Percentiles rank a stretch among this genome's conserved stretches.
Evolutionary conservation across 2,888 invertebrate genomes (phyloP).

Genomic region (Taphrorychus bicolor): DNA sequence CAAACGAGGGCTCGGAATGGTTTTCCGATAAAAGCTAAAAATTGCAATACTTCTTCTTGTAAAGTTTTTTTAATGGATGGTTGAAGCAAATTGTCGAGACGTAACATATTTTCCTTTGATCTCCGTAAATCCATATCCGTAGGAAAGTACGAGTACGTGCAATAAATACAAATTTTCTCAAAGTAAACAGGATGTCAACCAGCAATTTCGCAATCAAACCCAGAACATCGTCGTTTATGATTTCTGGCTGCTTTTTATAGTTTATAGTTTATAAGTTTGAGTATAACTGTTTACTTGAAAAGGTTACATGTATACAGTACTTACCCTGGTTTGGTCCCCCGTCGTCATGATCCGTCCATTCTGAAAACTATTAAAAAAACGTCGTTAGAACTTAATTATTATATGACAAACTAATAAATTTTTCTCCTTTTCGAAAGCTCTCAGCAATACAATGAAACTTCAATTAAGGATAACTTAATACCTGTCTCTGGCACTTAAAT

Average conservation of each 20-base stretch:
- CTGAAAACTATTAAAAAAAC: slow-evolving; percentile 63
- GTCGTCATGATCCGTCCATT: slow-evolving; percentile 69
- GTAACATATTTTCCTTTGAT: not conserved
- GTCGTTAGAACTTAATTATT: not conserved
- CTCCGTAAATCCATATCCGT: not conserved
- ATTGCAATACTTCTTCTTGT: too few species aligned
- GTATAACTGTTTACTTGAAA: not conserved
- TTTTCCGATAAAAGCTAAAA: not conserved
- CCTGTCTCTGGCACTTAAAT: not conserved
- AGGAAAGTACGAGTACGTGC: not conserved
- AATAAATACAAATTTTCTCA: not conserved
- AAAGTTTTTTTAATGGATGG: not conserved
- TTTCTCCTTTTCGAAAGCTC: not conserved
- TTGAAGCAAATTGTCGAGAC: too few species aligned
- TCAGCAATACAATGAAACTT: not conserved
- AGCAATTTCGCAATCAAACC: not conserved
- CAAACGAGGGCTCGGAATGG: not conserved
- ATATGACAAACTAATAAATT: not conserved
- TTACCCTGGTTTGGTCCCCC: slow-evolving; percentile 66
- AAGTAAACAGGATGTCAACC: not conserved
- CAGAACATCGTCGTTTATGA: not conserved
- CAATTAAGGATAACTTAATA: not conserved
- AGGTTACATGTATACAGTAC: too few species aligned
- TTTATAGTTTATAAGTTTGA: not conserved
- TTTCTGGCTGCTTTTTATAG: not conserved